Base-by-base conservation (phyloP, 2,888 invertebrate genomes). In the Cephonodes hylas region DNA sequence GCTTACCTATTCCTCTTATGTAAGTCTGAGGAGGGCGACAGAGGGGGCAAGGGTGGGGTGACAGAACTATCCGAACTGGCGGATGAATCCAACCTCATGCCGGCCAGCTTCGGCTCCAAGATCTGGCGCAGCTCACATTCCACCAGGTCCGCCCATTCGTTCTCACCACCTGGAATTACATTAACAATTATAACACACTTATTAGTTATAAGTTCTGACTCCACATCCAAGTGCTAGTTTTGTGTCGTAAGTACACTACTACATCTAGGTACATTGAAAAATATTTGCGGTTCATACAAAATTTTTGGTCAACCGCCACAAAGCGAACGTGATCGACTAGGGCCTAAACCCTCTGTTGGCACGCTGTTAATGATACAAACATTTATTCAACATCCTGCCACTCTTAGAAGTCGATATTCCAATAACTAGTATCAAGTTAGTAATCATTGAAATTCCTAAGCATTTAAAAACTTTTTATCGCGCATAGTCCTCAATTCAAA, bases 61-160 rank as follows among this genome's bases (percentile, higher is more conserved):
- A 96, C 95, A 0, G 96, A 96, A 90, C 95, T 86, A 64, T 89
- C 89, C 0, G 96, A 96, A 74, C 94, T 94, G 25, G 93, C 94
- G n/a, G 95, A 94, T 7, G 94, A 94, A 69, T 94, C 93, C 61
- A 95, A 84, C 42, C 94, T 88, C 81, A 95, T 83, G 69, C 93
- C 92, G n/a, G 95, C 94, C 60, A 96, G 86, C 80, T 95, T 95
- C 1, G 96, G 96, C 77, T 96, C 96, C 66, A 96, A 83, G 75
- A 96, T 96, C 81, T 96, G 95, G 18, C 96, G 93, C 22, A 96
- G 90, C 81, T 96, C 96, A 48, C 95, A 96, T 81, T 96, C 96
- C 8, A 96, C 96, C 57, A 96, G 93, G 73, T 96, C 96, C 0
- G 96, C 96, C 96, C 96, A 96, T 84, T 96, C 96, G 31, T 95